A percentile compares a stretch with the other conserved stretches of the same genome.
Evolutionary conservation across 2,113 vertebrate species (phyloP).

Genomic region (Indri indri): DNA sequence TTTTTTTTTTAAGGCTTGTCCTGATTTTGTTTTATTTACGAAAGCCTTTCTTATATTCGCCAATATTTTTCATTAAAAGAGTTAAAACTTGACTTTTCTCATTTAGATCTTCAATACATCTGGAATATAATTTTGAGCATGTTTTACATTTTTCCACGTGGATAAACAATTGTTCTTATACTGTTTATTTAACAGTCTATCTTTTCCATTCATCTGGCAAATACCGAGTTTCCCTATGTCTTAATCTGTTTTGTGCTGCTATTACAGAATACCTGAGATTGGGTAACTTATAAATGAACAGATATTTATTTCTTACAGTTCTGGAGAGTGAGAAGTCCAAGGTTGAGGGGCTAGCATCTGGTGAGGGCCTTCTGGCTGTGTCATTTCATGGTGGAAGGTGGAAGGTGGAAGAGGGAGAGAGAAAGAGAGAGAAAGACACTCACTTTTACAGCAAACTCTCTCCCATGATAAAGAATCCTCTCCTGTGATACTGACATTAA

Average conservation of each 20-base stretch:
- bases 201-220: neutral
- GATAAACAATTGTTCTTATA: neutral
- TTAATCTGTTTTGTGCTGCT: neutral
- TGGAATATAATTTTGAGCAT: neutral
- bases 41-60: neutral
- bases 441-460: neutral
- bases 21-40: neutral
- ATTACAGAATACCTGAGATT: neutral
- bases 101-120: neutral
- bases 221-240: neutral
- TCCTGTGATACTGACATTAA: neutral
- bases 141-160: neutral
- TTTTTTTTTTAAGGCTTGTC: neutral
- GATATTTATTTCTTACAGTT: neutral
- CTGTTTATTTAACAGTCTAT: neutral
- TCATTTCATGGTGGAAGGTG: neutral
- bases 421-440: neutral
- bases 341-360: neutral
- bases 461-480: neutral
- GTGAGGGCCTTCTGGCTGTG: neutral
- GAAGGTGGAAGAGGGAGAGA: neutral
- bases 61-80: neutral
- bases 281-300: neutral
- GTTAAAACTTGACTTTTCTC: neutral
- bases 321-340: neutral